phyloP scores from a whole-genome alignment of 2,113 vertebrate species.

The Astatotilapia flaviijosephi region DNA sequence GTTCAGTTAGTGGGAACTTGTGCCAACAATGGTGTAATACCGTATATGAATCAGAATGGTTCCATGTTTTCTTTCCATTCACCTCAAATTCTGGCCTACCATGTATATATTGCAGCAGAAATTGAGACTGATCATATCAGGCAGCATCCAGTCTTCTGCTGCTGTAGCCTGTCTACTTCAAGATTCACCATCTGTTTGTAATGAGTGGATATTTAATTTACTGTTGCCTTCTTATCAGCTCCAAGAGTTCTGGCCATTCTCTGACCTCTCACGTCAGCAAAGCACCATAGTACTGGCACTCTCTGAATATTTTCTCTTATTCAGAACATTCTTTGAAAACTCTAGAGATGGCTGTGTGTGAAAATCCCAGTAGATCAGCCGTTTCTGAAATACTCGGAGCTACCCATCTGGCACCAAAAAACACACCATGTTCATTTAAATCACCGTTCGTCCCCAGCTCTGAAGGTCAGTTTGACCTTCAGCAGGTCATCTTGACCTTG shows the following conservation, averaged over 20 bases:
- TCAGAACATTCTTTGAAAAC: not conserved
- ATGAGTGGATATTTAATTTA: not conserved
- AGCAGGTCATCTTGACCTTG: not conserved
- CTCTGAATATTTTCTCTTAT: not conserved
- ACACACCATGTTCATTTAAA: not conserved
- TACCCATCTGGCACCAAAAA: not conserved
- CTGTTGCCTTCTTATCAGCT: not conserved
- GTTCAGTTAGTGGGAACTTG: fast-evolving
- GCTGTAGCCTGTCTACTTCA: not conserved
- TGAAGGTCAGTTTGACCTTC: not conserved
- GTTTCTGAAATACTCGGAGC: not conserved
- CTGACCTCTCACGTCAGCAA: not conserved
- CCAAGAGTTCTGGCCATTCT: not conserved
- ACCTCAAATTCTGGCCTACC: not conserved
- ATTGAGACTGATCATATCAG: not conserved
- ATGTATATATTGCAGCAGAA: not conserved
- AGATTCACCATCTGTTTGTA: not conserved
- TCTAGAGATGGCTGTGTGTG: not conserved
- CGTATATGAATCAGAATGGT: fast-evolving
- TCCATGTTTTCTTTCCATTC: not conserved
- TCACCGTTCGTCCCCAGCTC: not conserved
- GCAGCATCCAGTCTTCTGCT: not conserved
- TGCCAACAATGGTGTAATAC: not conserved
- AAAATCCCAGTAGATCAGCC: not conserved
- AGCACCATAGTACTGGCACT: not conserved